These are phyloP conservation scores for Mus spretus DNA, from an alignment of 2,797 vertebrate species.

Conservation along the genomic window DNA sequence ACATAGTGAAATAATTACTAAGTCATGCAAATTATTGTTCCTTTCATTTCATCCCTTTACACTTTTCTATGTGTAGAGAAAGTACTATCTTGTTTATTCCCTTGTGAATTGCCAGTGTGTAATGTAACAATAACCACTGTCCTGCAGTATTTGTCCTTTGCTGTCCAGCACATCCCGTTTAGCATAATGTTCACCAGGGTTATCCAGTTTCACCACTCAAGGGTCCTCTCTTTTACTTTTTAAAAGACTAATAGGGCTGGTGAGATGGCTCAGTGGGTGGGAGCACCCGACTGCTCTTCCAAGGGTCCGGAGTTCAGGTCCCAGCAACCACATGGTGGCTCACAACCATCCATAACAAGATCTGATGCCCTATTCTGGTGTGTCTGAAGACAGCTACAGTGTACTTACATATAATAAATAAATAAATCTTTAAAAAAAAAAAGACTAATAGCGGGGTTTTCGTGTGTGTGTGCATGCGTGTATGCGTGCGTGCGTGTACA, in stretches of 20 bases:
- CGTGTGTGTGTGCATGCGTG: neutral
- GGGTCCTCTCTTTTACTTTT: neutral
- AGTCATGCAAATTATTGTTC: neutral
- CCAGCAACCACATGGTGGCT: no score
- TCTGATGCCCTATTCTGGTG: no score
- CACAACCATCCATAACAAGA: no score
- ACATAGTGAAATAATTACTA: neutral
- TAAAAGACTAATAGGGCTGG: conserved; percentile 5
- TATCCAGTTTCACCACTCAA: neutral
- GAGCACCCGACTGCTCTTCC: no score
- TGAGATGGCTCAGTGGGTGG: no score
- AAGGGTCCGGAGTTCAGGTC: no score
- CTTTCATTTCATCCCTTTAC: neutral
- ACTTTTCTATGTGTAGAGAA: neutral
- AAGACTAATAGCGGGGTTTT: neutral
- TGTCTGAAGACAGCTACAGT: no score
- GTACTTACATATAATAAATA: no score
- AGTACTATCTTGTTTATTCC: neutral
- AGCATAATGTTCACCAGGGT: neutral
- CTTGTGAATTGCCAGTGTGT: neutral
- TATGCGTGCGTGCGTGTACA: neutral
- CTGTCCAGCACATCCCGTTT: neutral
- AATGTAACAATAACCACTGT: neutral
- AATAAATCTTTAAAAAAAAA: no score
- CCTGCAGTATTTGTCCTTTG: neutral